A percentile compares a stretch with the other conserved stretches of the same genome.
These are phyloP conservation scores for Oreochromis niloticus DNA, from an alignment of 2,113 vertebrate species.

Conservation along the genomic window DNA sequence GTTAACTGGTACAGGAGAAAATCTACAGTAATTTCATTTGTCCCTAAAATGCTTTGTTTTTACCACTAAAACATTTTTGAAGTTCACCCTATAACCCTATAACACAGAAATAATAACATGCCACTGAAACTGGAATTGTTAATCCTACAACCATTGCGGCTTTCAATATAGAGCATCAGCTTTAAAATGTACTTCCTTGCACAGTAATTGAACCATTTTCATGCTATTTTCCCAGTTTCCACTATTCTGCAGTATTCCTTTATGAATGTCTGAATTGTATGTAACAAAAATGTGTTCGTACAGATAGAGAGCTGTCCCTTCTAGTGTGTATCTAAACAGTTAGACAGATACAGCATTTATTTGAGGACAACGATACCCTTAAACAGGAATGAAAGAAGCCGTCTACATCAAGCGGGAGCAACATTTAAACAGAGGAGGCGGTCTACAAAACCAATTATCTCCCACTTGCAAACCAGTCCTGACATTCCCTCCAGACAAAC, in stretches of 20 bases:
- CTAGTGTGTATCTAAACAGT: neutral
- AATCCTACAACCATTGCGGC: neutral
- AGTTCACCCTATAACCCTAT: neutral
- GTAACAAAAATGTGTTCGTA: neutral
- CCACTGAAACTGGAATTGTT: neutral
- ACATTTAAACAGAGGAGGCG: neutral
- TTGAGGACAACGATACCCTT: neutral
- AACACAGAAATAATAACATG: neutral
- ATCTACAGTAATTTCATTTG: neutral
- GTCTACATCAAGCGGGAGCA: neutral
- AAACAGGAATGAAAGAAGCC: neutral
- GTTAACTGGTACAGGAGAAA: neutral
- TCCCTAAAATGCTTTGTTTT: neutral
- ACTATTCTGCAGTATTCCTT: neutral
- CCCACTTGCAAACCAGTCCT: neutral
- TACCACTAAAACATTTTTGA: neutral
- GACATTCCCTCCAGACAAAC: neutral
- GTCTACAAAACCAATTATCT: neutral
- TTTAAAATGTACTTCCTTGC: neutral
- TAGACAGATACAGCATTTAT: neutral
- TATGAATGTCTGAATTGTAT: neutral
- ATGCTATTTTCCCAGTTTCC: neutral
- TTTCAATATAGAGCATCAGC: neutral
- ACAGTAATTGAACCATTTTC: neutral
- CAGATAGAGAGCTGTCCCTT: neutral